Base-by-base conservation (phyloP, 1,140 invertebrate genomes). In the Odontomachus brunneus region DNA sequence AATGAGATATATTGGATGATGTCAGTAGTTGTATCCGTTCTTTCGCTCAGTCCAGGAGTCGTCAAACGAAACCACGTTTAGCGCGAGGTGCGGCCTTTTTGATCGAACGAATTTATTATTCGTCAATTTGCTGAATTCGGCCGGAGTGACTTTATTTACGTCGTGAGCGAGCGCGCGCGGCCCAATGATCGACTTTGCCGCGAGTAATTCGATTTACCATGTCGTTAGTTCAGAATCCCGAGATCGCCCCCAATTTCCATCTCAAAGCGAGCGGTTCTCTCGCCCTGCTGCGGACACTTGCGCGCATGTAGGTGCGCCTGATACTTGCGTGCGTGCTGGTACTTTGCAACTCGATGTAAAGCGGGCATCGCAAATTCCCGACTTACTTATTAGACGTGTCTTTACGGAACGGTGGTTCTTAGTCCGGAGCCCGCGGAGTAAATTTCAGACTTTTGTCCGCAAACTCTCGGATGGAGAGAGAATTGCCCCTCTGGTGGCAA, bases 161-260 rank as follows among this genome's bases (percentile, higher is more conserved):
- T 44, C n/a, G 38, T n/a, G 15, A 12, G 38, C 38, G 38, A 38
- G 59, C 3, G 14, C 22, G 14, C 66, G 49, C 53, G 59, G 66
- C 19, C 38, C 75, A 55, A 75, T 69, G 82, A 88, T 88, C 87
- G 76, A 73, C 74, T 73, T 33, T 26, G 72, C 44, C 66, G 80
- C 69, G 14, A 74, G 66, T 88, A 88, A 89, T 89, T 88, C 81
- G 86, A 88, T 89, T 89, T 89, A 53, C 60, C 67, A 63, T 89
- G 86, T 88, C 86, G 86, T 86, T 86, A 86, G 74, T 88, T 65
- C n/a, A 86, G 84, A 86, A 88, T 85, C 80, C 63, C 80, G 69
- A 85, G 87, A 88, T 83, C 84, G 80, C 71, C 83, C 74, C 53
- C 81, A 86, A 88, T 89, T 89, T 89, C 66, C 86, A 89, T 89